Evolutionary conservation across 1,140 invertebrate genomes (phyloP), one percentile per base, ranked within the genome.

Genomic region (Tetraneura akinire): DNA sequence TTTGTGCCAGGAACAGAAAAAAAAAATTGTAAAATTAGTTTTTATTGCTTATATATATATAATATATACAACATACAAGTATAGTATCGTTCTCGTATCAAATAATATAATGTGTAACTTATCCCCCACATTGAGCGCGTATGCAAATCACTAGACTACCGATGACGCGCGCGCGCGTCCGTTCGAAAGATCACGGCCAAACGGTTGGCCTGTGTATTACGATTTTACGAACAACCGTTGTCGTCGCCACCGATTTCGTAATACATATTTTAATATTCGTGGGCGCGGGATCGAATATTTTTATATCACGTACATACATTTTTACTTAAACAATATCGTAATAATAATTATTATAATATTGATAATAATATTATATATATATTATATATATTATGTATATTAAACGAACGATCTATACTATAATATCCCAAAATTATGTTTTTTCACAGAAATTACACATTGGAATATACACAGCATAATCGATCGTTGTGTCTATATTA

Each of bases 171-270:
- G 37, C 13, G 51, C 53, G n/a, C 49, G n/a, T n/a, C 18, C 26
- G 32, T 55, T 57, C 29, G 37, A 57, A 60, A 78, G 73, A 78
- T 78, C 73, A 78, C 21, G 73, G 73, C 55, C 73, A 78, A 62
- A 37, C 29, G 53, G 23, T 53, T 60, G 73, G 51, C 73, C 73
- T 26, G 16, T 26, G 11, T 10, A 13, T 37, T 14, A 23, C 8
- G 51, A n/a, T n/a, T n/a, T n/a, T n/a, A n/a, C 57, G 21, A 45
- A 45, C 64, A 68, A 45, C 37, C 64, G 37, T 45, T 23, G 37
- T 45, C n/a, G 13, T 21, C 64, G 64, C 21, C 37, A 29, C 4
- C 32, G 21, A 18, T 68, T 68, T 68, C 21, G 37, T 45, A 68
- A 68, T 42, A 21, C 10, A 55, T 55, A 29, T 60, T 60, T 26